Base-by-base conservation (phyloP, 2,797 vertebrate species). In the Sebastiscus tertius region DNA sequence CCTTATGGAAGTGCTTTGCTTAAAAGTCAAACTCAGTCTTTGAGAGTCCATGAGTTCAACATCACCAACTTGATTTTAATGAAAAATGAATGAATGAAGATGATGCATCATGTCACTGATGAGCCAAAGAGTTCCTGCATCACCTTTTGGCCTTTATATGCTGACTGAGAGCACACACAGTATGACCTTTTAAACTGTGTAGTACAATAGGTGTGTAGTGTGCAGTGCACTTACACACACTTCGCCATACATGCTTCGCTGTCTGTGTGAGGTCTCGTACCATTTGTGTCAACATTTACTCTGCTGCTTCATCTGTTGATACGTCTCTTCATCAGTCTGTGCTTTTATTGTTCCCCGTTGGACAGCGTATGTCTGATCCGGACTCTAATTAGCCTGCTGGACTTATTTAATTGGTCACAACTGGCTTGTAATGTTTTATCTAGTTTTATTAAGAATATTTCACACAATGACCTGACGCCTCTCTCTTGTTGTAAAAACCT, bases 371-470 rank as follows among this genome's bases (percentile, higher is more conserved):
- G 16, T 77, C 66, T 42, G 31, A 84, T 77, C 79, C 63, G 24
- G 29, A 74, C 73, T 80, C 65, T 74, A 79, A 87, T 80, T 27
- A 77, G 26, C 81, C 82, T 31, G 3, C 36, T 83, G 83, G 86
- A 73, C 46, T 61, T 33, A 11, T 79, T 90, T 92, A 88, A 86
- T 71, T 71, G 67, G 76, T 72, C 89, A 75, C 80, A 79, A 68
- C 27, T 68, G 81, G n/a, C 61, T 76, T 65, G 72, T 87, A 82
- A 82, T 55, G 20, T 78, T 86, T 82, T 54, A 84, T 86, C 31
- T 58, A 74, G 8, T 80, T 70, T 79, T 71, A 82, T 69, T 84
- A 55, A 62, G 56, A 80, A 65, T 56, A 64, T 82, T 86, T 84
- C 14, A 26, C 75, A 31, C 12, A 0, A 34, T 71, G 77, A 72